Conservation (phyloP, 2,113 vertebrate species). For the Oostethus manadensis region DNA sequence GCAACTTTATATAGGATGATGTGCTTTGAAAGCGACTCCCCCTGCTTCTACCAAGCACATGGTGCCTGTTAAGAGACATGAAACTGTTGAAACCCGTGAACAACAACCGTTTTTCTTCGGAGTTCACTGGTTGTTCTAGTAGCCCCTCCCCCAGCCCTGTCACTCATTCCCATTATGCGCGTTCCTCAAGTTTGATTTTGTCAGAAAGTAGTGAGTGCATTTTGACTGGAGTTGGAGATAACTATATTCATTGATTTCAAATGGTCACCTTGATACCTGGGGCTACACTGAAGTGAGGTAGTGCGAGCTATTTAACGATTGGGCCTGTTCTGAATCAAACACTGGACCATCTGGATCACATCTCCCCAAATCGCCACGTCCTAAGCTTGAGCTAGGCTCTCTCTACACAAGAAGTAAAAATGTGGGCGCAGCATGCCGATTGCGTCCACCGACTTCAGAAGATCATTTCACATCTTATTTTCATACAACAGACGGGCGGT, state of each 20-base stretch:
- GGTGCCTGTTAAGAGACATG: constrained; percentile 73
- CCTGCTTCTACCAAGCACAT: constrained; percentile 58
- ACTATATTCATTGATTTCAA: not conserved
- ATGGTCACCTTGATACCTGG: constrained; percentile 31
- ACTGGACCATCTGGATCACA: constrained; percentile 81
- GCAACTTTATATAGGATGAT: constrained; percentile 35
- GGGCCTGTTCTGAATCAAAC: constrained; percentile 83
- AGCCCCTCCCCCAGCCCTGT: constrained; percentile 55
- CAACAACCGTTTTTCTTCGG: constrained; percentile 64
- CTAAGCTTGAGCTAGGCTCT: constrained; percentile 63
- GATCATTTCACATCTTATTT: constrained; percentile 20
- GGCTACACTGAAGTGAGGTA: constrained; percentile 62
- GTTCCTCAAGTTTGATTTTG: constrained; percentile 34
- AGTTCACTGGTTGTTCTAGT: constrained; percentile 54
- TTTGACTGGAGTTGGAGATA: constrained; percentile 32
- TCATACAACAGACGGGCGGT: constrained; percentile 2
- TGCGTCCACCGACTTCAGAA: constrained; percentile 9
- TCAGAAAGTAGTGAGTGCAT: constrained; percentile 45
- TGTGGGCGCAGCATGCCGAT: constrained; percentile 66
- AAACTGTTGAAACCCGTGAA: constrained; percentile 65
- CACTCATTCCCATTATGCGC: constrained; percentile 25
- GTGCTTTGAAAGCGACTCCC: not conserved
- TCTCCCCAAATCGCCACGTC: constrained; percentile 64
- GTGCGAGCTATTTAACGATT: constrained; percentile 74
- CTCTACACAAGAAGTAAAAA: constrained; percentile 43